Percentiles rank a stretch among this genome's conserved stretches.
phyloP scores from a whole-genome alignment of 2,888 invertebrate genomes.

The Phlogophora meticulosa region DNA sequence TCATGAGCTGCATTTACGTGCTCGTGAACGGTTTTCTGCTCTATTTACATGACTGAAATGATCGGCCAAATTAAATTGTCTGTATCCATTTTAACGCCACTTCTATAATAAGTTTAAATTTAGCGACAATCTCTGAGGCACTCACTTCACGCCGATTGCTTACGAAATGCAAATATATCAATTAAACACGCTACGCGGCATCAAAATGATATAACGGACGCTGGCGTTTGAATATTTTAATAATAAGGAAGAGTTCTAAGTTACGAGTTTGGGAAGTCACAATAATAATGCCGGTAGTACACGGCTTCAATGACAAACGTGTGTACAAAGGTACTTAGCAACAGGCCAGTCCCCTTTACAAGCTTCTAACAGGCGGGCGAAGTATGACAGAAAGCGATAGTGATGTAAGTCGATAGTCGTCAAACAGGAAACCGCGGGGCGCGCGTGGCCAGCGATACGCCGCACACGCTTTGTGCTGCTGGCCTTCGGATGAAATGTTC shows the following conservation, averaged over 20 bases:
- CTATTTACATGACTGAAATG: conserved; percentile 85
- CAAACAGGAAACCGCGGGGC: conserved; percentile 90
- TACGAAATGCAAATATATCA: conserved; percentile 74
- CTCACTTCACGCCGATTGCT: conserved; percentile 75
- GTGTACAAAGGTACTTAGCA: conserved; percentile 83
- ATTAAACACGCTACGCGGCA: conserved; percentile 73
- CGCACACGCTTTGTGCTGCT: conserved; percentile 84
- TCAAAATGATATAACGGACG: conserved; percentile 72
- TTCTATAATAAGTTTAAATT: conserved; percentile 69
- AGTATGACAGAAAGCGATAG: conserved; percentile 90
- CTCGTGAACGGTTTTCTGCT: conserved; percentile 84
- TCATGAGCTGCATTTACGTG: conserved; percentile 80
- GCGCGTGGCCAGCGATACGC: conserved; percentile 87
- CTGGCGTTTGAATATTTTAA: conserved; percentile 78
- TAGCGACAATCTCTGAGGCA: conserved; percentile 69
- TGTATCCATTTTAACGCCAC: conserved; percentile 78
- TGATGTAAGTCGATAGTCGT: conserved; percentile 91
- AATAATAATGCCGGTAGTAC: conserved; percentile 85
- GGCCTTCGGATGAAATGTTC: conserved; percentile 88
- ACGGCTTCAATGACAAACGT: conserved; percentile 83
- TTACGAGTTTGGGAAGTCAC: conserved; percentile 81
- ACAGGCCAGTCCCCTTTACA: conserved; percentile 87
- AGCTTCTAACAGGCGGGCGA: conserved; percentile 87
- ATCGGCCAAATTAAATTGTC: conserved; percentile 86
- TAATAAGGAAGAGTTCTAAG: conserved; percentile 82